These are phyloP conservation scores for Salvelinus namaycush DNA, from an alignment of 2,113 vertebrate genomes.

Conservation along the genomic window DNA sequence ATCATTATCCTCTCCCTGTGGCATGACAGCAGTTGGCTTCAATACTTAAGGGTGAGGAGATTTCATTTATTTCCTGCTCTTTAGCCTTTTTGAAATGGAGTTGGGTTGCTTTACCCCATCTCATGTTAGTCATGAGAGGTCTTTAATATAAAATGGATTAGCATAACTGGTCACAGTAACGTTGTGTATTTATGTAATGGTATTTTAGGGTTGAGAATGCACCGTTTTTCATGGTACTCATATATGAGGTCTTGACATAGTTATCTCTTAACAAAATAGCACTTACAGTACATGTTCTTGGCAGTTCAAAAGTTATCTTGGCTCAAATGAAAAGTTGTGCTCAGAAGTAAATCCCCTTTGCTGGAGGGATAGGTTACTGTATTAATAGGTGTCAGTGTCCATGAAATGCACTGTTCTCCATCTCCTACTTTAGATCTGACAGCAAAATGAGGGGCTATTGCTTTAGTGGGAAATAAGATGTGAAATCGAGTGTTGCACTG, in stretches of 20 bases:
- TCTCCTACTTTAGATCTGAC: neutral
- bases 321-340: neutral
- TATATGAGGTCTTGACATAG: too few relatives aligned
- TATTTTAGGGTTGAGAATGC: slow-evolving; percentile 40
- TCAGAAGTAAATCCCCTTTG: neutral
- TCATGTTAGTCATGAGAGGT: slow-evolving; percentile 43
- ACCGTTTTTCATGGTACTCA: too few relatives aligned
- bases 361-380: neutral
- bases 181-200: slow-evolving; percentile 36
- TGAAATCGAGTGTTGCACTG: slow-evolving; percentile 14
- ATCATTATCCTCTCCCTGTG: slow-evolving; percentile 50
- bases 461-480: slow-evolving; percentile 10
- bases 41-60: slow-evolving; percentile 44
- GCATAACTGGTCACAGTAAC: slow-evolving; percentile 36
- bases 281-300: too few relatives aligned
- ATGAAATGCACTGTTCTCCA: neutral
- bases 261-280: too few relatives aligned
- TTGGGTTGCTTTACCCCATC: slow-evolving; percentile 22
- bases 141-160: neutral
- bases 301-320: too few relatives aligned
- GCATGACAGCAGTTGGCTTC: slow-evolving; percentile 60
- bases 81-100: slow-evolving; percentile 42
- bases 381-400: slow-evolving; percentile 13
- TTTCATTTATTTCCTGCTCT: slow-evolving; percentile 45
- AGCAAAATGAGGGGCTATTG: neutral